These are phyloP conservation scores for Hemithea aestivaria DNA, from an alignment of 2,888 invertebrate species.

Conservation along the genomic window DNA sequence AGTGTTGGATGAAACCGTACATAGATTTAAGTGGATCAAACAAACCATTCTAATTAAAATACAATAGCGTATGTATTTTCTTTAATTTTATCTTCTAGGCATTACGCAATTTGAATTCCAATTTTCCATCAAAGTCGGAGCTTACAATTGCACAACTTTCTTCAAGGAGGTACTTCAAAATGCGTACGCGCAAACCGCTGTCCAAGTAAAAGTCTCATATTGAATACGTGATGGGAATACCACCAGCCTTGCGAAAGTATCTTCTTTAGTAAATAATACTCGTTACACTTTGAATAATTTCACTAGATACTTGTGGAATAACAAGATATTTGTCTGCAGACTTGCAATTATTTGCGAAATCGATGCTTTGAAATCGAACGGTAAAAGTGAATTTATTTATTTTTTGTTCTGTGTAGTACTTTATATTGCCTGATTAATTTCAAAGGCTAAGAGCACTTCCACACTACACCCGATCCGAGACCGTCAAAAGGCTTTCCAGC, in stretches of 20 bases:
- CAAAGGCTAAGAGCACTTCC: no score
- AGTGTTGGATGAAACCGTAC: no score
- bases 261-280: constrained; percentile 56
- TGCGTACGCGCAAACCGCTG: constrained; percentile 8
- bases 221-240: constrained; percentile 48
- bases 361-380: constrained; percentile 15
- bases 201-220: constrained; percentile 33
- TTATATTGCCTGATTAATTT: no score
- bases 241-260: constrained; percentile 59
- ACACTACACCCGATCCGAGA: no score
- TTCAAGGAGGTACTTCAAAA: constrained; percentile 11
- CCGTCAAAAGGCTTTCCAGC: no score
- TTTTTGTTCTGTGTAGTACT: no score
- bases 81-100: no score
- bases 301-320: constrained; percentile 54
- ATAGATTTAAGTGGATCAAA: no score
- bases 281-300: constrained; percentile 63
- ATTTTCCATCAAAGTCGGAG: constrained; percentile 9
- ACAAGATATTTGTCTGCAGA: constrained; percentile 35
- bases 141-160: constrained; percentile 10
- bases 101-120: constrained; percentile 13
- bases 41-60: no score
- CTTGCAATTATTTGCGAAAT: constrained; percentile 32
- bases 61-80: no score
- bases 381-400: no score